Conservation (phyloP, 2,888 invertebrate genomes). For the Drosophila barbarae region DNA sequence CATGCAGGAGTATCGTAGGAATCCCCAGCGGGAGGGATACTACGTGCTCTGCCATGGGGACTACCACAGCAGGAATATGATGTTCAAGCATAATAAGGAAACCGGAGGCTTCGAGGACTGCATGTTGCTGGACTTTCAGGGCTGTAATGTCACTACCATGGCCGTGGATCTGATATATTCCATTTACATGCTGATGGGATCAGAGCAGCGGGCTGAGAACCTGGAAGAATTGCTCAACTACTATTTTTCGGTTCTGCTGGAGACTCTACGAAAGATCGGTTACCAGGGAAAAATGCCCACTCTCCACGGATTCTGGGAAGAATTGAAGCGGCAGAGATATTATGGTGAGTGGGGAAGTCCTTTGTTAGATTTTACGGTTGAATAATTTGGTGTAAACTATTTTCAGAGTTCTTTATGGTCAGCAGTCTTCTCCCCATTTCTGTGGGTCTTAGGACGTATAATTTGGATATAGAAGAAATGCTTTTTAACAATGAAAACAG, state of each 20-base stretch:
- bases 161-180: conserved; percentile 60
- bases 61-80: conserved; percentile 65
- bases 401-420: conserved; percentile 33
- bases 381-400: background rate
- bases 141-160: conserved; percentile 57
- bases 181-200: conserved; percentile 54
- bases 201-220: conserved; percentile 43
- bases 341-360: conserved; percentile 46
- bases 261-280: conserved; percentile 53
- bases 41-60: conserved; percentile 72
- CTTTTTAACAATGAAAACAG: background rate
- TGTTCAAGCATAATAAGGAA: conserved; percentile 52
- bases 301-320: conserved; percentile 41
- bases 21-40: conserved; percentile 35
- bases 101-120: conserved; percentile 48
- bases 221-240: conserved; percentile 56
- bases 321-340: conserved; percentile 46
- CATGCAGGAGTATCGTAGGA: conserved; percentile 41
- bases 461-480: conserved; percentile 14
- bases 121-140: conserved; percentile 68
- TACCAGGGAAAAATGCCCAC: conserved; percentile 55
- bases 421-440: conserved; percentile 35
- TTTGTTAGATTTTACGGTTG: accelerated
- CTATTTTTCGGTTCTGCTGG: conserved; percentile 57
- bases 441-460: background rate